Evolutionary conservation across 2,113 vertebrate genomes (phyloP).

Genomic region (Phyllostomus hastatus): DNA sequence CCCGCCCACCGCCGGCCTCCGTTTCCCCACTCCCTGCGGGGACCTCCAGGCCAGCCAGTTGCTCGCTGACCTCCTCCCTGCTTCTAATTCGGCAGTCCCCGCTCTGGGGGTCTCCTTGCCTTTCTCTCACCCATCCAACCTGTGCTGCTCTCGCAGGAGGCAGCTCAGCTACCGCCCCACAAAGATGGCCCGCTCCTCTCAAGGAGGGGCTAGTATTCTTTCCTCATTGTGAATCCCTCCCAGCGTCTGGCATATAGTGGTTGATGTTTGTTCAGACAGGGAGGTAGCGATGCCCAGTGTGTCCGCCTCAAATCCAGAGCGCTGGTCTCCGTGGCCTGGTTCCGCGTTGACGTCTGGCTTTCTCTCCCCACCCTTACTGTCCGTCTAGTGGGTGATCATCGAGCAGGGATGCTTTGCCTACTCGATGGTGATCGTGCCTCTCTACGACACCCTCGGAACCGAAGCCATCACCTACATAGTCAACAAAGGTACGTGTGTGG

Average conservation of each 20-base stretch:
- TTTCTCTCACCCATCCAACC: neutral
- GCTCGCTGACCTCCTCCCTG: neutral
- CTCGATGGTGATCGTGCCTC: slow-evolving; percentile 93
- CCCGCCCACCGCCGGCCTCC: neutral
- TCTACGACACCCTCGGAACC: slow-evolving; percentile 94
- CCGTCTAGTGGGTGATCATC: slow-evolving; percentile 92
- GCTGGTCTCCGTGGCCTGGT: neutral
- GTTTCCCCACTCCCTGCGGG: neutral
- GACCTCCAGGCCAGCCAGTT: too few relatives aligned
- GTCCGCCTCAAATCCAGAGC: neutral
- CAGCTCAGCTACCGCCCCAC: neutral
- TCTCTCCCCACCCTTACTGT: slow-evolving; percentile 21
- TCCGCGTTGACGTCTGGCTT: neutral
- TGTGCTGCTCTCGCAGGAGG: neutral
- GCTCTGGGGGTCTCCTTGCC: neutral
- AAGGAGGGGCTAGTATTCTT: neutral
- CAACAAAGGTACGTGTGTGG: slow-evolving; percentile 87
- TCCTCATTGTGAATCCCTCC: neutral
- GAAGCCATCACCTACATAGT: slow-evolving; percentile 92
- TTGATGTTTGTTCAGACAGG: neutral
- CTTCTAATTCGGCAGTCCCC: fast-evolving
- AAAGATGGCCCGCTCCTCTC: neutral
- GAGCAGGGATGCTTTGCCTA: slow-evolving; percentile 94
- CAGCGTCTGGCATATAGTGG: neutral
- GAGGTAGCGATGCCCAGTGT: neutral